Evolutionary conservation across 2,888 invertebrate genomes (phyloP).

Genomic region (Leucophora obtusa): DNA sequence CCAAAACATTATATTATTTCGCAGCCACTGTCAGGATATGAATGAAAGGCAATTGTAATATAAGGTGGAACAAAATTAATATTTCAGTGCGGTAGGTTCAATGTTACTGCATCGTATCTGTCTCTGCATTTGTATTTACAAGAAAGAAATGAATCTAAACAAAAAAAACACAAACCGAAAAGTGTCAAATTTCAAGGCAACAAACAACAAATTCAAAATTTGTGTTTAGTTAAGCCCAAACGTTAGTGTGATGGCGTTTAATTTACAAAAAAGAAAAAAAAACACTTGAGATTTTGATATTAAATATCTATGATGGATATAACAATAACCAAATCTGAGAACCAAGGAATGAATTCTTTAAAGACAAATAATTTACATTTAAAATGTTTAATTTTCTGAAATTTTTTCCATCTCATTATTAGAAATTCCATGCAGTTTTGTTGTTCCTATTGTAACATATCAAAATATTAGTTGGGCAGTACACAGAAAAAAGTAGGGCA

Average conservation of each 20-base stretch:
- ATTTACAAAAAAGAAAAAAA: conserved; percentile 27
- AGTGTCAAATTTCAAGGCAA: conserved; percentile 54
- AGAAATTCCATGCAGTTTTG: too few relatives aligned
- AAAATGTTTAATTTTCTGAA: too few relatives aligned
- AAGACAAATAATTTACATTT: background rate
- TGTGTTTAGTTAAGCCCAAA: conserved; percentile 47
- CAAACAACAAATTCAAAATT: conserved; percentile 26
- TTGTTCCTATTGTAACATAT: too few relatives aligned
- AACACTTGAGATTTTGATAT: conserved; percentile 53
- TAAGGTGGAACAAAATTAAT: conserved; percentile 22
- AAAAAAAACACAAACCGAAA: conserved; percentile 29
- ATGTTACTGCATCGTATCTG: background rate
- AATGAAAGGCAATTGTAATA: conserved; percentile 5
- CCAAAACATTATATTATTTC: conserved; percentile 59
- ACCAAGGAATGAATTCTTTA: background rate
- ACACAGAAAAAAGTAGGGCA: too few relatives aligned
- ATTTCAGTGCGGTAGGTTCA: conserved; percentile 60
- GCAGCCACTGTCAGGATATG: conserved; percentile 62
- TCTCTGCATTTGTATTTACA: conserved; percentile 5
- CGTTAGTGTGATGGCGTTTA: conserved; percentile 32
- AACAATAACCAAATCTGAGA: conserved; percentile 3
- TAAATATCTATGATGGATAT: conserved; percentile 38
- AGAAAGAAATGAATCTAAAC: conserved; percentile 35
- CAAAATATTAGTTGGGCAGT: too few relatives aligned
- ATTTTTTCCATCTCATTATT: too few relatives aligned